Conservation (phyloP, 1,140 invertebrate genomes). For the Drosophila lowei region DNA sequence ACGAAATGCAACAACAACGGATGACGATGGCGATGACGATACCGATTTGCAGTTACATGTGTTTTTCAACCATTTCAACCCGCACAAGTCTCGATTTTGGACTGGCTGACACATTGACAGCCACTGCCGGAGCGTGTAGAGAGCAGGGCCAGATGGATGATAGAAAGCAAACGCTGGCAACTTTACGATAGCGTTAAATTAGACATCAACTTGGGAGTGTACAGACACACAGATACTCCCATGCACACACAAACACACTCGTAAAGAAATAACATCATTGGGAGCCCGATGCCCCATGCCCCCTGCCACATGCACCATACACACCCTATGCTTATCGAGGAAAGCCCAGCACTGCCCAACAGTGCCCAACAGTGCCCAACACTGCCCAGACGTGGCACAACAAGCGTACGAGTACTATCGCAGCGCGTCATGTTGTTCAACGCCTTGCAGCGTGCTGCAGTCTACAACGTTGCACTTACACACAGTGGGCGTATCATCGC, state of each 20-base stretch:
- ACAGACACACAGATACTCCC: slow-evolving; percentile 5
- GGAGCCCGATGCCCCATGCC: slow-evolving; percentile 31
- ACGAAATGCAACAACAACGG: slow-evolving; percentile 6
- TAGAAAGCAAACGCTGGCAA: slow-evolving; percentile 60
- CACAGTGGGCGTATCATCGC: slow-evolving; percentile 52
- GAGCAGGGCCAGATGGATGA: slow-evolving; percentile 1
- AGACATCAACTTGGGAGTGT: slow-evolving; percentile 75
- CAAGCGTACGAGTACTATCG: slow-evolving; percentile 12
- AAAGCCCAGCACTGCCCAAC: slow-evolving; percentile 18
- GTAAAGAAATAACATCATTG: slow-evolving; percentile 39
- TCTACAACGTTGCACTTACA: slow-evolving; percentile 54
- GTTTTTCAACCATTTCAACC: slow-evolving; percentile 53
- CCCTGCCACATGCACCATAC: slow-evolving; percentile 34
- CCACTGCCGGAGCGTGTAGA: slow-evolving; percentile 8
- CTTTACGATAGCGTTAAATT: slow-evolving; percentile 78
- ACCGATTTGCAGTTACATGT: slow-evolving; percentile 67
- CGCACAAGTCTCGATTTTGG: slow-evolving; percentile 60
- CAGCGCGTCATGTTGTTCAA: slow-evolving; percentile 57
- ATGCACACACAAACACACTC: too few relatives aligned
- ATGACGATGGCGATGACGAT: slow-evolving; percentile 22
- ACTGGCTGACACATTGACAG: slow-evolving; percentile 74
- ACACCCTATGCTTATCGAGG: slow-evolving; percentile 56
- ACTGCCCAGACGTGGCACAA: slow-evolving; percentile 12
- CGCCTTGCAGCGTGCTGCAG: slow-evolving; percentile 68
- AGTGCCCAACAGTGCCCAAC: neutral